A percentile compares a stretch with the other conserved stretches of the same genome.
phyloP scores from a whole-genome alignment of 92 coral and sea anemone species.

The Phenganax subtilis region DNA sequence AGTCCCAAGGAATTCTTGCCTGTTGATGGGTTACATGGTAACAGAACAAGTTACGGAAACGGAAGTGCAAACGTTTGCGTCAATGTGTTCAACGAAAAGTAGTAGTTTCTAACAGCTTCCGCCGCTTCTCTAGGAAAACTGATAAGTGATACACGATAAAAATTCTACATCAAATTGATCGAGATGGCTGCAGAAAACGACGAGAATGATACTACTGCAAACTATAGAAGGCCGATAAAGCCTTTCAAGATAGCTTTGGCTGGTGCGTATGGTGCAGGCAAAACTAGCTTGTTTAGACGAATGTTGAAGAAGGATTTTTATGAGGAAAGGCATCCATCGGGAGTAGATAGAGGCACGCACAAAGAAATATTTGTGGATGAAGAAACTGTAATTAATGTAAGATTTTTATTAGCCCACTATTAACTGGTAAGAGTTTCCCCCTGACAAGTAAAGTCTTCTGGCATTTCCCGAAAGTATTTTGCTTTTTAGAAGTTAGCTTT shows the following conservation, averaged over 20 bases:
- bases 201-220: neutral
- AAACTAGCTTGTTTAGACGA: conserved; percentile 62
- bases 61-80: too few relatives aligned
- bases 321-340: conserved; percentile 13
- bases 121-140: too few relatives aligned
- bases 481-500: too few relatives aligned
- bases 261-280: conserved; percentile 56
- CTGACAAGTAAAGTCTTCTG: too few relatives aligned
- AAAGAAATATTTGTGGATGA: conserved; percentile 13
- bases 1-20: too few relatives aligned
- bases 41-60: too few relatives aligned
- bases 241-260: conserved; percentile 55
- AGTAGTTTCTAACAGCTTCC: too few relatives aligned
- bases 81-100: too few relatives aligned
- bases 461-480: too few relatives aligned
- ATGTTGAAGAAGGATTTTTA: conserved; percentile 36
- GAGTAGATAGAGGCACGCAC: neutral
- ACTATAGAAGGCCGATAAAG: conserved; percentile 3
- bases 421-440: conserved; percentile 18
- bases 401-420: neutral
- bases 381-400: conserved; percentile 22
- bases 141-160: too few relatives aligned
- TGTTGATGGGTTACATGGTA: too few relatives aligned
- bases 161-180: too few relatives aligned
- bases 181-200: neutral